Base-by-base conservation (phyloP, 2,113 vertebrate genomes). In the Actinemys pallida region DNA sequence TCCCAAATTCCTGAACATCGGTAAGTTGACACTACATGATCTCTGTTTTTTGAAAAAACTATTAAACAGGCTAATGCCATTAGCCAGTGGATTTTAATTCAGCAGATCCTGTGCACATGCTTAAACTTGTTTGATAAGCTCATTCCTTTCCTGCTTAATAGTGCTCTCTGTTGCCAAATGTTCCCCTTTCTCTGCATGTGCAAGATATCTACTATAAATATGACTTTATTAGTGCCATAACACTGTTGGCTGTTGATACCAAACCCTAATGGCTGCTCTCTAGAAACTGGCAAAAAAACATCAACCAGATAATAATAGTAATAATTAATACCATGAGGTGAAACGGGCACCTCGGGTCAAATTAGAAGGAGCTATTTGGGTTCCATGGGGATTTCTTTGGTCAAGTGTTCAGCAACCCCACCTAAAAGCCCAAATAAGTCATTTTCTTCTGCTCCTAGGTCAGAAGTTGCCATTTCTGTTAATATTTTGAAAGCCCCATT, bases 1-100 rank as follows among this genome's bases (percentile, higher is more conserved):
- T 87, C 97, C 98, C 91, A 98, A 98, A 97, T 92, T 98, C 82
- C 97, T 98, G 49, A 97, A 95, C 35, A 87, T 98, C 45, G 98
- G 98, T 98, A 96, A 98, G 98, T 80, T 16, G 79, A 78, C 10
- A 31, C 16, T 88, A 35, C 56, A 49, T 82, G 8, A 19, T 56
- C 35, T 81, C 56, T 45, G 2, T 9, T 0, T 17, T 24, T 27
- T 20, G 6, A 20, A 4, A 35, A 27, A 27, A 65, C 62, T 56
- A 65, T 81, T 62, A 92, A 87, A 82, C 52, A 27, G 39, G 5
- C 8, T 31, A 57, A 84, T 52, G 27, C 39, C 5, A 25, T 22
- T 89, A 84, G 25, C 27, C 42, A 39, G 52, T 81, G 22, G 83
- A 59, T 49, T 25, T 49, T 81, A 1, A 39, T 90, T 75, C 81